These are phyloP conservation scores for Tubulanus polymorphus DNA, from an alignment of 2,888 invertebrate species.

Conservation along the genomic window DNA sequence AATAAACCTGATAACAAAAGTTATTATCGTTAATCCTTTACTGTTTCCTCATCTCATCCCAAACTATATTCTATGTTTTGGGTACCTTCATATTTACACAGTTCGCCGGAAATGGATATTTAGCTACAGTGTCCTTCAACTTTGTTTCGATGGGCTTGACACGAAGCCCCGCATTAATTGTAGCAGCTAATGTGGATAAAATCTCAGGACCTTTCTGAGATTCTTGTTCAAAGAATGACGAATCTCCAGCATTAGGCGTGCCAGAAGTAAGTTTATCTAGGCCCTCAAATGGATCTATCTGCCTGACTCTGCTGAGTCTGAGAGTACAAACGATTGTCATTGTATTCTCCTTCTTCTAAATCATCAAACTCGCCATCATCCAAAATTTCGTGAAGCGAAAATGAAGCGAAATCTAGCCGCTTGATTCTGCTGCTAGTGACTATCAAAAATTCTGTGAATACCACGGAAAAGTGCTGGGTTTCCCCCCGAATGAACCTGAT, in stretches of 20 bases:
- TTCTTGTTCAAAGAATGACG: background rate
- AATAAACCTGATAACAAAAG: background rate
- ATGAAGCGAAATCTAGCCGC: no score
- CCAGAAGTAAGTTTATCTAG: background rate
- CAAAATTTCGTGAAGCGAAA: no score
- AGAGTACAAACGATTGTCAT: no score
- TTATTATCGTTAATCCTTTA: background rate
- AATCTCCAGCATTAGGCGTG: background rate
- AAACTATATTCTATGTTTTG: background rate
- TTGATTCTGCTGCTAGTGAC: no score
- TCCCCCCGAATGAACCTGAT: no score
- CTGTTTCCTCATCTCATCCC: background rate
- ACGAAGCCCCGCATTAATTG: background rate
- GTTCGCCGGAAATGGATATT: background rate
- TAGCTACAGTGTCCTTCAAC: background rate
- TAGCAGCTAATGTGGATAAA: background rate
- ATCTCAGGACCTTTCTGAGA: background rate
- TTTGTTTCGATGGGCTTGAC: background rate
- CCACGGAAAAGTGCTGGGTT: no score
- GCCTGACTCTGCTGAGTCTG: no score
- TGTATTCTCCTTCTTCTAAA: background rate
- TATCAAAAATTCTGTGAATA: no score
- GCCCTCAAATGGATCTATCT: background rate
- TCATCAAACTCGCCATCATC: background rate
- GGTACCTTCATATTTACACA: background rate